Base-by-base conservation (phyloP, 2,113 vertebrate species). In the Ariopsis seemanni region DNA sequence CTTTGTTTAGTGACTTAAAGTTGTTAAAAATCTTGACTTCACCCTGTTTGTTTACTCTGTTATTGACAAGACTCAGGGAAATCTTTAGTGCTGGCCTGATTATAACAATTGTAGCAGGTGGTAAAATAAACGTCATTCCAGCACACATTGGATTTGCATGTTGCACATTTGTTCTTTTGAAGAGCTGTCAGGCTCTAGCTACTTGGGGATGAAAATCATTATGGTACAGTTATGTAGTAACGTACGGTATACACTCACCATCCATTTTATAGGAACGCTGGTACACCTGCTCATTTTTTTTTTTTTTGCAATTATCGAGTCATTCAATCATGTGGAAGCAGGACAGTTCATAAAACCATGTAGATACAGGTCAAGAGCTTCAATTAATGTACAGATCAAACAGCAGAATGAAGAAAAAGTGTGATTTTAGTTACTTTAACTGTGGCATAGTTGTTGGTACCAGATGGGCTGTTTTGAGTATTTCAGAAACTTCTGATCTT, bases 1-100 rank as follows among this genome's bases (percentile, higher is more conserved):
- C 0, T 34, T 67, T 27, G n/a, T 27, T 27, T 69, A 30, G 15
- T 15, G 27, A 20, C 12, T 42, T 42, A 6, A 5, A 15, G n/a
- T 14, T 71, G 15, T 15, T 20, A 3, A 2, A 18, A 42, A 74
- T 48, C 17, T 74, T n/a, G 63, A n/a, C 25, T 15, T 34, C 30
- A 71, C 27, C 27, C 27, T 71, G 67, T 48, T 74, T 75, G 18
- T 48, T 85, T 48, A n/a, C 55, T 74, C 14, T 18, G 11, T 48
- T 34, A 62, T 52, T 60, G 55, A 75, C 15, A 30, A 75, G 30
- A 85, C 71, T 85, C 55, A 75, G 71, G 84, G 69, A 85, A 50
- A 48, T 75, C 48, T 58, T 60, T 60, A 58, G 22, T 48, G 65
- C 3, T 50, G 65, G 50, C 25, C 14, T 71, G 27, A 30, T 71